These are phyloP conservation scores for Sarcophaga variegata DNA, from an alignment of 2,888 invertebrate genomes.

Conservation along the genomic window DNA sequence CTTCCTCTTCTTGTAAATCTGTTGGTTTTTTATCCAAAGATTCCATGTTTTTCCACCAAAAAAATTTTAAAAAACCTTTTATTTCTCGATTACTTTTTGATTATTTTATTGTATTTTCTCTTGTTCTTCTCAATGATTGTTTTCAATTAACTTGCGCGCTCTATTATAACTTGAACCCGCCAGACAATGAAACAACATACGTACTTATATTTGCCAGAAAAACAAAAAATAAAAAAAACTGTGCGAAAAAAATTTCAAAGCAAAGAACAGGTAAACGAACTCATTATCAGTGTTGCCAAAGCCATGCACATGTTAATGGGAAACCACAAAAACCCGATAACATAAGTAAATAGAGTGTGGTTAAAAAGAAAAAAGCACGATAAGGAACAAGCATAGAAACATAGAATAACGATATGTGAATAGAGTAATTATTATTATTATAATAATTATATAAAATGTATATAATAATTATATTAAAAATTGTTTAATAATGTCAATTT, in stretches of 20 bases:
- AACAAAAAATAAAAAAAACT: constrained; percentile 36
- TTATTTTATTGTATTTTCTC: constrained; percentile 15
- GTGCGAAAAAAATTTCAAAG: constrained; percentile 33
- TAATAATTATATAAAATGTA: background rate
- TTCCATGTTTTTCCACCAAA: constrained; percentile 35
- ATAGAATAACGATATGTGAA: background rate
- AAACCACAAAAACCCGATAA: background rate
- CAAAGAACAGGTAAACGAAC: constrained; percentile 66
- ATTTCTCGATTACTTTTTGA: background rate
- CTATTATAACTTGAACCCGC: constrained; percentile 51
- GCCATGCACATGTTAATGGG: background rate
- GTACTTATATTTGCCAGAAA: constrained; percentile 49
- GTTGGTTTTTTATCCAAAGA: constrained; percentile 23
- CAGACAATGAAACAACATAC: constrained; percentile 61
- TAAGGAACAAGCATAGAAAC: too few species aligned
- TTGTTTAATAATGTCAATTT: too few species aligned
- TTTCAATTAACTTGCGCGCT: constrained; percentile 55
- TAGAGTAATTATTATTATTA: background rate
- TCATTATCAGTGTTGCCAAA: constrained; percentile 37
- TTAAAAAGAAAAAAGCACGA: too few species aligned
- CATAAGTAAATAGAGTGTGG: background rate
- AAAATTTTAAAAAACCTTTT: background rate
- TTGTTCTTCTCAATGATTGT: constrained; percentile 19
- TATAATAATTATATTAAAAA: too few species aligned
- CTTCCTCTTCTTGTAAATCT: constrained; percentile 24